Evolutionary conservation across 2,113 vertebrate genomes (phyloP).

Genomic region (Shinisaurus crocodilurus): DNA sequence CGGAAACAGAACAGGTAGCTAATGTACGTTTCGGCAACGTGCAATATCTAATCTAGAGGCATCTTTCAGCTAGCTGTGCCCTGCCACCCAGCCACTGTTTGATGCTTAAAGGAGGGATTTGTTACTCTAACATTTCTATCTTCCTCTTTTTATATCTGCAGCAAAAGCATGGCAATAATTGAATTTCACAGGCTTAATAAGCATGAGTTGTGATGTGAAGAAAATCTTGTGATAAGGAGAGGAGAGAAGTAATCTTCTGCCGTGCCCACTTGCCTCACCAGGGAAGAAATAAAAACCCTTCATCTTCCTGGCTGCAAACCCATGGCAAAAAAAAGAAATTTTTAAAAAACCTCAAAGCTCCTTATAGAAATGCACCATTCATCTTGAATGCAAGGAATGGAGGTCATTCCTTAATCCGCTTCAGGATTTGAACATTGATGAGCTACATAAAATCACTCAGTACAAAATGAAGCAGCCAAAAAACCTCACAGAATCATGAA

Average conservation of each 20-base stretch:
- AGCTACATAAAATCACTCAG: background rate
- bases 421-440: background rate
- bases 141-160: background rate
- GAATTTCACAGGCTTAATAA: constrained; percentile 18
- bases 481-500: background rate
- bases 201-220: background rate
- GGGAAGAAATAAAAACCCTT: background rate
- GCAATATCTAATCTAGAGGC: background rate
- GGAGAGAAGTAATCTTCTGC: background rate
- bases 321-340: rapidly evolving
- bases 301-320: background rate
- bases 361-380: background rate
- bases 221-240: background rate
- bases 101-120: background rate
- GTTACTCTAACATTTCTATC: background rate
- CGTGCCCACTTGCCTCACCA: background rate
- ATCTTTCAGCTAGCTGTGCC: rapidly evolving
- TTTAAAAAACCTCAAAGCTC: rapidly evolving
- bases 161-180: background rate
- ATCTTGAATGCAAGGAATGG: rapidly evolving
- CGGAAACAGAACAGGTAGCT: background rate
- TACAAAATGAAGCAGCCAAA: background rate
- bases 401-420: background rate
- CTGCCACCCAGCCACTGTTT: background rate
- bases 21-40: rapidly evolving